Evolutionary conservation across 2,113 vertebrate species (phyloP).

Genomic region (Parus major): DNA sequence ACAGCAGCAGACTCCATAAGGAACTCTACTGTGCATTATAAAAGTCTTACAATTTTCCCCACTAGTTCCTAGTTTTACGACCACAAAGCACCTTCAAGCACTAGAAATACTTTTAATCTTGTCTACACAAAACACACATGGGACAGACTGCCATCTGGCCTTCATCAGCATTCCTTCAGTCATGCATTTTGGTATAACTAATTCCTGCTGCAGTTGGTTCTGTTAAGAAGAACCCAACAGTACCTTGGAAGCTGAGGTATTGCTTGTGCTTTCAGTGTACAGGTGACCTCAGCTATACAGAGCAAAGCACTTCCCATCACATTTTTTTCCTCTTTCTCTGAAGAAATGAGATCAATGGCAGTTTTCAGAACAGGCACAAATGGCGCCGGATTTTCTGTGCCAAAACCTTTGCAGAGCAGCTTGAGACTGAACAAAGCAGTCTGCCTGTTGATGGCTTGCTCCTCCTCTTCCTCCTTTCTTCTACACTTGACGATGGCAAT

Average conservation of each 20-base stretch:
- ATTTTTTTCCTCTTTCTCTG: constrained; percentile 85
- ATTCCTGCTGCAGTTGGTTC: background rate
- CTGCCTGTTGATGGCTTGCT: constrained; percentile 91
- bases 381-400: constrained; percentile 69
- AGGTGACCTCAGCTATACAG: constrained; percentile 87
- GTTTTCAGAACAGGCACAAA: constrained; percentile 84
- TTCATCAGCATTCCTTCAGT: background rate
- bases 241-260: constrained; percentile 94
- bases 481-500: constrained; percentile 76
- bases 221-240: background rate
- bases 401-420: constrained; percentile 90
- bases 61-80: background rate
- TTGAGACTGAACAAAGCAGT: constrained; percentile 94
- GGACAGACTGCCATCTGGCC: background rate
- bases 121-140: background rate
- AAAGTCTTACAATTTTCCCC: background rate
- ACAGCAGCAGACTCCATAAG: background rate
- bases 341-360: constrained; percentile 75
- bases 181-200: background rate
- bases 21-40: background rate
- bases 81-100: background rate
- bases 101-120: background rate
- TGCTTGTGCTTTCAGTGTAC: constrained; percentile 80
- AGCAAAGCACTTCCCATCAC: constrained; percentile 90
- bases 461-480: constrained; percentile 73